phyloP scores from a whole-genome alignment of 2,888 invertebrate genomes.

The Cheilosia impressa region DNA sequence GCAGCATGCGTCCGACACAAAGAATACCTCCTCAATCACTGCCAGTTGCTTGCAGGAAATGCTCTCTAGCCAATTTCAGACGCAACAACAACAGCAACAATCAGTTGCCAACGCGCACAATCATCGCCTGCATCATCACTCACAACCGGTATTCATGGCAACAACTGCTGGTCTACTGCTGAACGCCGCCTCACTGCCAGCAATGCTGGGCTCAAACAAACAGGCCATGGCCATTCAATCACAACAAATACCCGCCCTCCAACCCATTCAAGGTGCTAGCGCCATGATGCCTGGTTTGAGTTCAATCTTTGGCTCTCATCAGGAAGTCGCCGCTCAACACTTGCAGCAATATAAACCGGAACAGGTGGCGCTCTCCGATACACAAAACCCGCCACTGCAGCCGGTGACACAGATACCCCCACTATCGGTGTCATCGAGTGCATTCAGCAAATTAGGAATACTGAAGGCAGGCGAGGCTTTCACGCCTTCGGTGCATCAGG shows the following conservation, averaged over 20 bases:
- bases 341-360: slow-evolving; percentile 72
- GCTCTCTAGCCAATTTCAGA: slow-evolving; percentile 77
- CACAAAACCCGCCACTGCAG: slow-evolving; percentile 69
- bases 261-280: slow-evolving; percentile 79
- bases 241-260: slow-evolving; percentile 80
- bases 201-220: slow-evolving; percentile 79
- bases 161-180: slow-evolving; percentile 82
- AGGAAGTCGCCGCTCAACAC: slow-evolving; percentile 67
- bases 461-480: slow-evolving; percentile 53
- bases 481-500: slow-evolving; percentile 63
- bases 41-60: slow-evolving; percentile 79
- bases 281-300: slow-evolving; percentile 79
- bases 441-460: slow-evolving; percentile 69
- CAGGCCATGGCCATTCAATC: slow-evolving; percentile 66
- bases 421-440: slow-evolving; percentile 62
- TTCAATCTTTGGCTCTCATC: slow-evolving; percentile 80
- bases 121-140: slow-evolving; percentile 77
- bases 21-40: slow-evolving; percentile 77
- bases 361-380: slow-evolving; percentile 59
- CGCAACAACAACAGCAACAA: slow-evolving; percentile 79
- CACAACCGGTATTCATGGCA: slow-evolving; percentile 83
- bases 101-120: slow-evolving; percentile 79
- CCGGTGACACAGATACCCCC: slow-evolving; percentile 50
- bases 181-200: slow-evolving; percentile 82
- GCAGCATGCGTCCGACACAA: slow-evolving; percentile 53